Conservation (phyloP, 2,113 vertebrate species). For the Sterrhoptilus dennistouni region DNA sequence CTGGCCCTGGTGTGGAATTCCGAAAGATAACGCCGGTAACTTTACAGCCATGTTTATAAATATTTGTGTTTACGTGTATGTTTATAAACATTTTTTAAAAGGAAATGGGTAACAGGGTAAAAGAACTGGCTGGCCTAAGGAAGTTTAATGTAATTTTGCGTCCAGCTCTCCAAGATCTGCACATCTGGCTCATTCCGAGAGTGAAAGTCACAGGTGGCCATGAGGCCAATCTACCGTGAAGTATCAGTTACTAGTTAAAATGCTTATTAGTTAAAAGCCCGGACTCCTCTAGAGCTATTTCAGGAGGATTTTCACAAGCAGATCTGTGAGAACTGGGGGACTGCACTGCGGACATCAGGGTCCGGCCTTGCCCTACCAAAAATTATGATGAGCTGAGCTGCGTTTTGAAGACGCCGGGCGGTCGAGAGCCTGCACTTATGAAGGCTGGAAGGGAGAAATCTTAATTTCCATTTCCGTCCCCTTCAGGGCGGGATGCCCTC, state of each 20-base stretch:
- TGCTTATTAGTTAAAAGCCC: background rate
- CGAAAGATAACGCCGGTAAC: background rate
- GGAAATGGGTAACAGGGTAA: background rate
- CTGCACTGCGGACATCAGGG: background rate
- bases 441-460: no score
- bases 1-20: background rate
- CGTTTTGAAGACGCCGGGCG: background rate
- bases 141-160: accelerated
- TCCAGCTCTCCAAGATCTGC: no score
- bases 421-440: accelerated
- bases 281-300: accelerated
- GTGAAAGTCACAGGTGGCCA: accelerated
- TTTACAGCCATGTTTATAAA: background rate
- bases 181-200: background rate
- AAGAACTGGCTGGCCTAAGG: background rate
- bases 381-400: background rate
- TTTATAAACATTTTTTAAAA: background rate
- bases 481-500: background rate
- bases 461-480: background rate
- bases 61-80: background rate
- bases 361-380: background rate
- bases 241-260: no score
- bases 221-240: background rate
- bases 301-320: background rate
- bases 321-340: background rate